A percentile compares a stretch with the other conserved stretches of the same genome.
Evolutionary conservation across 2,888 invertebrate species (phyloP).

Genomic region (Cistogaster globosa): DNA sequence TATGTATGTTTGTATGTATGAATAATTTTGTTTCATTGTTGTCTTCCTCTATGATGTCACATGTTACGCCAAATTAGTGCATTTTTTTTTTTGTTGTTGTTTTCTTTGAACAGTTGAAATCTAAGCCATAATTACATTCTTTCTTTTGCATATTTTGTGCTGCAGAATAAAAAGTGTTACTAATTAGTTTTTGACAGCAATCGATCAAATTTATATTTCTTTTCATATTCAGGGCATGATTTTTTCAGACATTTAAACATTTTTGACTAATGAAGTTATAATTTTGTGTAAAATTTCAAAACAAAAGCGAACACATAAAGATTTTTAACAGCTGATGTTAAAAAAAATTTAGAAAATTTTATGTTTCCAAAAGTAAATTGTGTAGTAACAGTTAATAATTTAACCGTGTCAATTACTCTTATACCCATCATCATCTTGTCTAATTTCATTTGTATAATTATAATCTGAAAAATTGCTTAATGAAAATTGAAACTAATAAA

Average conservation of each 20-base stretch:
- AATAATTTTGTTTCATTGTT: slow-evolving; percentile 55
- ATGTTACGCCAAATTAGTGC: slow-evolving; percentile 81
- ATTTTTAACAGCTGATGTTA: slow-evolving; percentile 21
- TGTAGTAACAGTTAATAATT: too few relatives aligned
- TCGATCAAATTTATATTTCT: slow-evolving; percentile 59
- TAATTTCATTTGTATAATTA: too few relatives aligned
- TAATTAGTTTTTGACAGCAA: slow-evolving; percentile 71
- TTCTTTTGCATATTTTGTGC: background rate
- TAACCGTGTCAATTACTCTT: too few relatives aligned
- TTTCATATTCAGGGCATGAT: slow-evolving; percentile 30
- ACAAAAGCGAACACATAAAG: slow-evolving; percentile 18
- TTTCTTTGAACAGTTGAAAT: slow-evolving; percentile 17
- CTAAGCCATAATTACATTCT: slow-evolving; percentile 61
- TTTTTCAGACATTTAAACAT: slow-evolving; percentile 26
- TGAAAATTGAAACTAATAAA: too few relatives aligned
- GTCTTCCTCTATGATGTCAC: slow-evolving; percentile 66
- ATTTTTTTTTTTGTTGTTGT: slow-evolving; percentile 71
- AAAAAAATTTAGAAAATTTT: background rate
- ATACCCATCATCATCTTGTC: too few relatives aligned
- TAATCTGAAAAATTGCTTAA: too few relatives aligned
- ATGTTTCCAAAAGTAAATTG: background rate
- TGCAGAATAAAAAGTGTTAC: slow-evolving; percentile 54
- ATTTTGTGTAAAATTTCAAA: slow-evolving; percentile 64
- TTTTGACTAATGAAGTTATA: slow-evolving; percentile 72
- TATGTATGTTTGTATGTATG: slow-evolving; percentile 21